Conservation (phyloP, 2,888 invertebrate genomes). For the Leucophora obtusa region DNA sequence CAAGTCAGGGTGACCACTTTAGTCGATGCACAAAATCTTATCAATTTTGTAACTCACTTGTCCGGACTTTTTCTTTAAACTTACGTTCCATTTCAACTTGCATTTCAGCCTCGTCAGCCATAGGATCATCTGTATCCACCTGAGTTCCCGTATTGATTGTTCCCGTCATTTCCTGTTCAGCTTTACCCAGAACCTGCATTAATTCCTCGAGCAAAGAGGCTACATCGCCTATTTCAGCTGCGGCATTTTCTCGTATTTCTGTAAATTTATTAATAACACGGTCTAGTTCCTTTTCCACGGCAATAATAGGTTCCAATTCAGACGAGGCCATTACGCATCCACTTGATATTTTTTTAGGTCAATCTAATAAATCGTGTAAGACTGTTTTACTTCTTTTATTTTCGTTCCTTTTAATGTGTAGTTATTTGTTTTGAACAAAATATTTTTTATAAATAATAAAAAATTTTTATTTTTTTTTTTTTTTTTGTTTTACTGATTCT, state of each 20-base stretch:
- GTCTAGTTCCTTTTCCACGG: conserved; percentile 78
- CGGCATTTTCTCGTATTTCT: conserved; percentile 75
- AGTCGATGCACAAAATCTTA: too few species aligned
- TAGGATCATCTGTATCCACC: conserved; percentile 72
- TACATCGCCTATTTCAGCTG: conserved; percentile 75
- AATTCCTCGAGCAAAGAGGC: conserved; percentile 74
- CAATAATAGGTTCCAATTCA: conserved; percentile 76
- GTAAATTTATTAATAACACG: conserved; percentile 77
- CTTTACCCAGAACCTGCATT: conserved; percentile 71
- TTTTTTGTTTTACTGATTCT: conserved; percentile 4
- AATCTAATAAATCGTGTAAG: conserved; percentile 3
- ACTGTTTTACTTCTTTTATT: conserved; percentile 8
- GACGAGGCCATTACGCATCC: conserved; percentile 39
- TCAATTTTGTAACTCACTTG: too few species aligned
- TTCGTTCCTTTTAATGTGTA: conserved; percentile 4
- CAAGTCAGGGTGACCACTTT: too few species aligned
- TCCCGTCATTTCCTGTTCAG: conserved; percentile 71
- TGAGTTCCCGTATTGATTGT: conserved; percentile 74
- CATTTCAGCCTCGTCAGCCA: conserved; percentile 72
- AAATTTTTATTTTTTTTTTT: too few species aligned
- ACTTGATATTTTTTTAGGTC: background rate
- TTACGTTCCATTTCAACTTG: conserved; percentile 74
- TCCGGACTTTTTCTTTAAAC: conserved; percentile 11
- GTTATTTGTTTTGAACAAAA: conserved; percentile 15
- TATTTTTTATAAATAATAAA: conserved; percentile 15